Evolutionary conservation across 1,140 invertebrate genomes (phyloP), one percentile per base, ranked within the genome.

Genomic region (Zaprionus kolodkinae): DNA sequence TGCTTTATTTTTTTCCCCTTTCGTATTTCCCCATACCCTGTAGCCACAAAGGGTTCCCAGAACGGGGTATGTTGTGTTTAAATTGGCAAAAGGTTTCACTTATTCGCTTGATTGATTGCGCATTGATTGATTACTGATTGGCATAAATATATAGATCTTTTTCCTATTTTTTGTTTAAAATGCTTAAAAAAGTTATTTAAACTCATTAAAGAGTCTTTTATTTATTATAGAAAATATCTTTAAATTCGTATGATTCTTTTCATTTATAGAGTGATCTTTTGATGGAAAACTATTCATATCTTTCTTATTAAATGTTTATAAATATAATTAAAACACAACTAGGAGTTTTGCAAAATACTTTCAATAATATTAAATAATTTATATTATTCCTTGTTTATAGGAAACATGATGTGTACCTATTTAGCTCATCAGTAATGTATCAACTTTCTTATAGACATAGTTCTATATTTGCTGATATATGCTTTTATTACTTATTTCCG

Each of bases 1-100:
- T 73, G 65, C 38, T 33, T 80, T 80, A 70, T 83, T 69, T 74
- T 64, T 35, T 43, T n/a, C n/a, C 36, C 50, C 15, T 33, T 15
- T 11, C 25, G 38, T 52, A 50, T 50, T 50, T 69, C 15, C 33
- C 7, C 48, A 59, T 48, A 62, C 70, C 35, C 57, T 68, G 13
- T 12, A 15, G 10, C 1, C 5, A 15, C 3, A 45, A 54, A 54
- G 38, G 66, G 66, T 55, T 79, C 10, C 9, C 3, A 6, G 9
- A 30, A 30, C 7, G 6, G 35, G 56, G 79, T 25, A 60, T 74
- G 65, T 36, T 7, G 40, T 45, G 40, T 15, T 30, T 3, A 10
- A 60, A 11, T 50, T 38, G 15, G n/a, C 15, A 52, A 59, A 40
- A 21, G 1, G 43, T 52, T 17, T 12, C 30, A 6, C 45, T 50